Percentiles rank a stretch among this genome's conserved stretches.
These are phyloP conservation scores for Catocala fraxini DNA, from an alignment of 2,888 invertebrate genomes.

Conservation along the genomic window DNA sequence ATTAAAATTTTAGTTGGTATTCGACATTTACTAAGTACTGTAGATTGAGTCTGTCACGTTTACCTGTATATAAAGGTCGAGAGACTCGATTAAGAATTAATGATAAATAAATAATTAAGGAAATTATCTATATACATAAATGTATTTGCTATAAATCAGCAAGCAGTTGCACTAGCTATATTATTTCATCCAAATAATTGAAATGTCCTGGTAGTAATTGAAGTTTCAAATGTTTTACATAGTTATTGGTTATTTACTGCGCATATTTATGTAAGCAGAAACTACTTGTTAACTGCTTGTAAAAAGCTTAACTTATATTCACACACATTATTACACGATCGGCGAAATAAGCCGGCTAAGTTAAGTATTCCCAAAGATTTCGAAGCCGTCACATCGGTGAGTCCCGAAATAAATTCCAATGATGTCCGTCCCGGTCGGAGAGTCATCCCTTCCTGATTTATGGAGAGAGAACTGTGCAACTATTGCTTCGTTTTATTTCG, in stretches of 20 bases:
- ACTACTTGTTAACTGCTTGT: neutral
- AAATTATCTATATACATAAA: too few species aligned
- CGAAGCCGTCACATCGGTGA: conserved; percentile 51
- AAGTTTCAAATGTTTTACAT: too few species aligned
- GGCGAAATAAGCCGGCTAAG: conserved; percentile 10
- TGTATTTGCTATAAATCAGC: too few species aligned
- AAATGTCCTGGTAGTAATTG: too few species aligned
- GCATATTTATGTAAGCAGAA: too few species aligned
- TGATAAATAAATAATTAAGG: too few species aligned
- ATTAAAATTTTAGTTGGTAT: conserved; percentile 7
- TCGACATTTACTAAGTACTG: conserved; percentile 11
- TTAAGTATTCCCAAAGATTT: conserved; percentile 15
- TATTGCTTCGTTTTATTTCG: conserved; percentile 80
- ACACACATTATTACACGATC: conserved; percentile 14
- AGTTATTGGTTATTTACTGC: too few species aligned
- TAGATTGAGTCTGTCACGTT: conserved; percentile 4
- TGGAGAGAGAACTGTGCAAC: conserved; percentile 76
- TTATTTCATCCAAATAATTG: too few species aligned
- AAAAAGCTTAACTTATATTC: neutral
- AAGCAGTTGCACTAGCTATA: too few species aligned
- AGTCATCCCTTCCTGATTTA: conserved; percentile 76
- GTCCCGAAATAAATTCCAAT: conserved; percentile 80
- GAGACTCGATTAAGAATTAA: neutral
- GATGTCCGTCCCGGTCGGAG: conserved; percentile 69
- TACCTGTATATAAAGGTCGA: conserved; percentile 2